Evolutionary conservation across 2,888 invertebrate genomes (phyloP), one percentile per base, ranked within the genome.

Genomic region (Trachelus stipa): DNA sequence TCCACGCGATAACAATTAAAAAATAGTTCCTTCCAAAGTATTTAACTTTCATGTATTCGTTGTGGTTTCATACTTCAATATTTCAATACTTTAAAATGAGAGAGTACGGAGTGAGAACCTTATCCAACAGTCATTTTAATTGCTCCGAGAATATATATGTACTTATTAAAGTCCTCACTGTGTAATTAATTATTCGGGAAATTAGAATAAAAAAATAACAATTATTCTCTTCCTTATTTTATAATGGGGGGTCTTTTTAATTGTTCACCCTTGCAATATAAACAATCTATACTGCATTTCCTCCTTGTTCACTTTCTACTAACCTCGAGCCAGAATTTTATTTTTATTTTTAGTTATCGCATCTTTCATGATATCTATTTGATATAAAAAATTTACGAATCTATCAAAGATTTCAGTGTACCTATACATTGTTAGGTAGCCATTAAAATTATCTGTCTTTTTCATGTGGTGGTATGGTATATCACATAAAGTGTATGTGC

Each of bases 151-250:
- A 31, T 71, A 12, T 71, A 69, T 9, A 12, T 71, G 9, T 56
- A 9, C 31, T 12, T 23, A 33, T 34, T 71, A 71, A 33, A 33
- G 9, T 4, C 6, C 15, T 11, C 34, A 23, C 71, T 71, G 12
- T 31, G 71, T 34, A 31, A 12, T 6, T 33, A 71, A 71, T 33
- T 69, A 69, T 11, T 33, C 9, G 4, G 0, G 4, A 23, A 15
- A 31, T 31, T 71, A 34, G 31, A 71, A 33, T 71, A 71, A 31
- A 71, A 71, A 71, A 71, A 71, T 71, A 71, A 69, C 30, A 33
- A 12, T 71, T 23, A 71, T 71, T 71, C 34, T 33, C 12, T 71
- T 4, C 33, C 71, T 31, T 71, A 71, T 71, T 71, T 71, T 31
- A 71, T 23, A 71, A 33, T 71, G 12, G 31, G 31, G 31, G 33